Evolutionary conservation across 2,113 vertebrate species (phyloP).

Genomic region (Bothrops jararaca): DNA sequence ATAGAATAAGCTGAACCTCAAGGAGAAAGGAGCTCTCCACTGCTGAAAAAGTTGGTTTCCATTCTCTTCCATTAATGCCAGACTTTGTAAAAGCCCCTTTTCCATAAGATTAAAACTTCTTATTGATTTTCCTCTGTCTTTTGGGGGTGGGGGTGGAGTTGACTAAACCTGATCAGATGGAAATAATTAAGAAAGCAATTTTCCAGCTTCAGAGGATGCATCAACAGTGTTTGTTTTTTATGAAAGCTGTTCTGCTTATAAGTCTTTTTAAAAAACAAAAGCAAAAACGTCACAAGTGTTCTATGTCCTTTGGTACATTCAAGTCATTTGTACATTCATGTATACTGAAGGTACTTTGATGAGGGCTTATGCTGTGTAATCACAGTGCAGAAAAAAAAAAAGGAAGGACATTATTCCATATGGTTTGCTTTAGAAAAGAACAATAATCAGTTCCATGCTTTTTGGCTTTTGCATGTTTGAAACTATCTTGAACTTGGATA

Average conservation of each 20-base stretch:
- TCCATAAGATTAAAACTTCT: not conserved
- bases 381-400: not conserved
- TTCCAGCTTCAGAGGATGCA: not conserved
- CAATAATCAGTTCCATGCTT: not conserved
- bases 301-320: not conserved
- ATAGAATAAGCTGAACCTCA: not conserved
- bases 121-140: not conserved
- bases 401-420: constrained; percentile 21
- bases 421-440: constrained; percentile 10
- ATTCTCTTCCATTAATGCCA: not conserved
- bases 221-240: not conserved
- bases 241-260: not conserved
- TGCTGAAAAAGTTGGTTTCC: not conserved
- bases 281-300: not conserved
- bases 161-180: not conserved
- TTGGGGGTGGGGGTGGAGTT: not conserved
- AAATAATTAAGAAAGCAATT: not conserved
- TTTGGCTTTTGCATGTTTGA: constrained; percentile 25
- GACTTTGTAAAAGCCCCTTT: not conserved
- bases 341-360: not conserved
- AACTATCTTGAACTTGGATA: constrained; percentile 1
- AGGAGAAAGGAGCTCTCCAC: not conserved
- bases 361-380: not conserved
- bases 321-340: not conserved
- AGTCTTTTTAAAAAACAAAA: not conserved